Evolutionary conservation across 1,140 invertebrate species (phyloP).

Genomic region (Colletes gigas): DNA sequence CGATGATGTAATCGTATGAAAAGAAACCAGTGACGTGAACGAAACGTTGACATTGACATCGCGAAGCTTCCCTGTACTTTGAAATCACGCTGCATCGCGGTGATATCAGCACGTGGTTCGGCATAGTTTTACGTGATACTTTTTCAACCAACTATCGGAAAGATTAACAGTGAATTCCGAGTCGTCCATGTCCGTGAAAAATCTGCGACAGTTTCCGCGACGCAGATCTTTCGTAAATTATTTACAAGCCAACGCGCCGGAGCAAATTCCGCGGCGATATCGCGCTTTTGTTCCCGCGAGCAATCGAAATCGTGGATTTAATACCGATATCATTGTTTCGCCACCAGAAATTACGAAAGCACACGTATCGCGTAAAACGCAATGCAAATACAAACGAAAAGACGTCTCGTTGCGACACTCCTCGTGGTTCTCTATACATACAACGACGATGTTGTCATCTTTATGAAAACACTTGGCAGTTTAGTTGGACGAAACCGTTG

Average conservation of each 20-base stretch:
- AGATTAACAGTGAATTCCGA: background rate
- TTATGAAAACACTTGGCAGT: slow-evolving; percentile 30
- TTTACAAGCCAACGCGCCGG: no score
- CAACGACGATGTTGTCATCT: slow-evolving; percentile 23
- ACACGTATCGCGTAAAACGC: background rate
- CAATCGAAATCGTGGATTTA: background rate
- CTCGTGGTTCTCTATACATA: slow-evolving; percentile 2
- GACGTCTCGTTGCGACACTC: slow-evolving; percentile 21
- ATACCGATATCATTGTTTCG: slow-evolving; percentile 10
- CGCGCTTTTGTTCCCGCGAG: background rate
- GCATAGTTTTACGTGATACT: background rate
- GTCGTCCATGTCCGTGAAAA: background rate
- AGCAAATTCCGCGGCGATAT: no score
- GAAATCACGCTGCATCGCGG: background rate
- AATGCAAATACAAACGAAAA: background rate
- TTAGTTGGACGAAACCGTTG: background rate
- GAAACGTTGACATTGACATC: slow-evolving; percentile 47
- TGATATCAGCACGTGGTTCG: background rate
- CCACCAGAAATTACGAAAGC: background rate
- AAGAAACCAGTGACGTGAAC: slow-evolving; percentile 19
- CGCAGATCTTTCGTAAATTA: no score
- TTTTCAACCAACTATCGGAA: background rate
- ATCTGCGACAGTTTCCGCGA: background rate
- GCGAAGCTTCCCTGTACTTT: background rate
- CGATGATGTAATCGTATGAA: slow-evolving; percentile 57